Evolutionary conservation across 2,113 vertebrate species (phyloP).

Genomic region (Muntiacus muntjak): DNA sequence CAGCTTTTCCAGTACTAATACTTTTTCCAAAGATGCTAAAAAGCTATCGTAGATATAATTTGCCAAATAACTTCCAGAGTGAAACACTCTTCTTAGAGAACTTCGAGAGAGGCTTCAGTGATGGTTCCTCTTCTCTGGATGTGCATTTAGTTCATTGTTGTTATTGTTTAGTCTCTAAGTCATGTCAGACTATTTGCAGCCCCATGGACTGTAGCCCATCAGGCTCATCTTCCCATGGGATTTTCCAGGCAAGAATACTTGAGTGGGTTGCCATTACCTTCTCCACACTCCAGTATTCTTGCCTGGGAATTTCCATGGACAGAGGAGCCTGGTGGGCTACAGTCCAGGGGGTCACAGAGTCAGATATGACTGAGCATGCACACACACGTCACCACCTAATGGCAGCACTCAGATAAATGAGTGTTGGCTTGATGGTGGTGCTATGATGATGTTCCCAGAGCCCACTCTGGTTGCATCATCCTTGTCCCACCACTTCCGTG

Average conservation of each 20-base stretch:
- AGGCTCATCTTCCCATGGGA: background rate
- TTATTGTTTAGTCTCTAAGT: background rate
- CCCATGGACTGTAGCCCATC: background rate
- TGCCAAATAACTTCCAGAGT: background rate
- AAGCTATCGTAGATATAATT: background rate
- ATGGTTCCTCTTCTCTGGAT: background rate
- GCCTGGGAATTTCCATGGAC: background rate
- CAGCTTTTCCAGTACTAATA: background rate
- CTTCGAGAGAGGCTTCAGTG: background rate
- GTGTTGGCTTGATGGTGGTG: background rate
- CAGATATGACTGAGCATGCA: background rate
- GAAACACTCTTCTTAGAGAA: conserved; percentile 3
- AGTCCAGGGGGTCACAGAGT: background rate
- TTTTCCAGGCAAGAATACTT: background rate
- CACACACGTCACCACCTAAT: background rate
- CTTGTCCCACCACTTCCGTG: background rate
- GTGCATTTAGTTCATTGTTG: background rate
- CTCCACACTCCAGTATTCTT: background rate
- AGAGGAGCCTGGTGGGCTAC: background rate
- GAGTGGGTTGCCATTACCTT: background rate
- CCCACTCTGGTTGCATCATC: background rate
- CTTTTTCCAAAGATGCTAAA: conserved; percentile 10
- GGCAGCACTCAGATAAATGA: background rate
- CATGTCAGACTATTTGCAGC: background rate
- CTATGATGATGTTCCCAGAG: background rate